phyloP scores from a whole-genome alignment of 2,113 vertebrate genomes.

The Casuarius casuarius region DNA sequence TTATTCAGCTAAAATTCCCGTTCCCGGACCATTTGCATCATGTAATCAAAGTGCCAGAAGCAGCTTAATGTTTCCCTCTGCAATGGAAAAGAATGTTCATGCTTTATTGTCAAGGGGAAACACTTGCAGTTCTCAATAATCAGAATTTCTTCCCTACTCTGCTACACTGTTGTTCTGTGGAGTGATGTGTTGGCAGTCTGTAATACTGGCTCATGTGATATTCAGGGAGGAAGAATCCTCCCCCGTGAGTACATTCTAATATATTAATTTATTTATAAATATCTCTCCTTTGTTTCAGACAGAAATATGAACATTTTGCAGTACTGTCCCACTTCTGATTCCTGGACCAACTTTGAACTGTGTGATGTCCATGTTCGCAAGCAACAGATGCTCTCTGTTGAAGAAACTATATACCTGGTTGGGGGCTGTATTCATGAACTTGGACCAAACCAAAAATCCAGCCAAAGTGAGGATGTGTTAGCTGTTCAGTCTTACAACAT shows the following conservation, averaged over 20 bases:
- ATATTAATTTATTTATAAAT: not conserved
- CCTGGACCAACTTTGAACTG: constrained; percentile 86
- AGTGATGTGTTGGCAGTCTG: not conserved
- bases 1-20: not conserved
- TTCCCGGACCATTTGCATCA: not conserved
- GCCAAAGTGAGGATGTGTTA: constrained; percentile 88
- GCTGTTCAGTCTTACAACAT: constrained; percentile 92
- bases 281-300: constrained; percentile 76
- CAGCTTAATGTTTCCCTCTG: not conserved
- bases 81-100: not conserved
- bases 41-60: not conserved
- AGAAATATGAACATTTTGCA: constrained; percentile 91
- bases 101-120: not conserved
- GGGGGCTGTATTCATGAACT: constrained; percentile 91
- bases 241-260: not conserved
- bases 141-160: not conserved
- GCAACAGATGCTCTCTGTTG: constrained; percentile 97
- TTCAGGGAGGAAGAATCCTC: not conserved
- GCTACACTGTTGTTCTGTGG: not conserved
- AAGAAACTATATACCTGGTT: constrained; percentile 94
- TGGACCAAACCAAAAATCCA: constrained; percentile 75
- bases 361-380: constrained; percentile 91
- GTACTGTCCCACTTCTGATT: constrained; percentile 89
- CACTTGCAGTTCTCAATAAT: not conserved
- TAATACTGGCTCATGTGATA: not conserved